Evolutionary conservation across 2,888 invertebrate species (phyloP), one percentile per base, ranked within the genome.

Genomic region (Herminia tarsipennalis): DNA sequence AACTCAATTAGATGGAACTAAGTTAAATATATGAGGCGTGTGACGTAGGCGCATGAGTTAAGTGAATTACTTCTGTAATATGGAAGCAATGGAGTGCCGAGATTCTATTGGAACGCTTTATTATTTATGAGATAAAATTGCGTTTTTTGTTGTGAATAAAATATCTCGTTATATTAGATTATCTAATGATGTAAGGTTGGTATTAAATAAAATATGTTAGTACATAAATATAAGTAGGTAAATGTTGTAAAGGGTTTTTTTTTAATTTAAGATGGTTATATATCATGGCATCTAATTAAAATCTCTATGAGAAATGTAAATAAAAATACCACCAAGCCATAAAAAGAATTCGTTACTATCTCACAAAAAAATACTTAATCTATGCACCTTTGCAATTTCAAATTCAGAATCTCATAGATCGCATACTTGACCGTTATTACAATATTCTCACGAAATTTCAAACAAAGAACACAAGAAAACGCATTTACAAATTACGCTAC

Each of bases 401-500:
- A 47, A 34, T 34, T 57, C 20, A 46, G 46, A 25, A 30, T n/a
- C 32, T 35, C 28, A 46, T 13, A 47, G 14, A 14, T 20, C 33
- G 42, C 40, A 55, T 27, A 40, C 21, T 56, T 56, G 66, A 59
- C 65, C 56, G 63, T 62, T 62, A 51, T 39, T 40, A 6, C 44
- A 32, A 32, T 14, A 49, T 61, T 76, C 75, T 67, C 74, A 76
- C 70, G 72, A 62, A 63, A 65, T 54, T 50, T 47, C 57, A 45
- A 32, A 36, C 38, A 46, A 58, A 44, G 29, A 40, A 20, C 14
- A 52, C 39, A 58, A 44, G 29, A 40, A 20, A 13, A 52, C 39
- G 53, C 58, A 59, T 65, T 53, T 54, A 70, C 67, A 72, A 73
- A 75, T 75, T 76, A 74, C 59, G 52, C 54, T 62, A 66, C 37